Evolutionary conservation across 2,113 vertebrate genomes (phyloP).

Genomic region (Trematomus loennbergii): DNA sequence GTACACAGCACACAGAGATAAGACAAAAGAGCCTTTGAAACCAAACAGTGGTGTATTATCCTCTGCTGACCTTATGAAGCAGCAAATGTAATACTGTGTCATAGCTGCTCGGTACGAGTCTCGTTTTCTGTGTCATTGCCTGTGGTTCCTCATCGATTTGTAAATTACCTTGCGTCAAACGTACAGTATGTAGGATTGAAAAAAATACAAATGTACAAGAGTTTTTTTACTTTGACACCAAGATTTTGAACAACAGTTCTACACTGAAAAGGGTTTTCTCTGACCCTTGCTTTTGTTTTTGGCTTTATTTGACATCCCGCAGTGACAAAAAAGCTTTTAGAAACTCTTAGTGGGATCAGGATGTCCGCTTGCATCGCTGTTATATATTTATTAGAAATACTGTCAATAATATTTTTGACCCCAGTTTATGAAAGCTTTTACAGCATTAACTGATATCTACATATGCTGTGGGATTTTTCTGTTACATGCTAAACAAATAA

Average conservation of each 20-base stretch:
- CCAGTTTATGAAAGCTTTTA: neutral
- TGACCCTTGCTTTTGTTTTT: neutral
- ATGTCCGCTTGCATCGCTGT: neutral
- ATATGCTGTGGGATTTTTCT: neutral
- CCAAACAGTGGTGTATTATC: neutral
- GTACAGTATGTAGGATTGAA: neutral
- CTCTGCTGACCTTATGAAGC: neutral
- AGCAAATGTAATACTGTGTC: neutral
- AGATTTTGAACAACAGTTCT: no score
- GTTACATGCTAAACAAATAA: no score
- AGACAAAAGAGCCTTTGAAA: conserved; percentile 43
- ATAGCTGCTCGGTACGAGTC: neutral
- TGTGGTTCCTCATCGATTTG: conserved; percentile 6
- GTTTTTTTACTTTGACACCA: neutral
- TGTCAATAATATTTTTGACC: neutral
- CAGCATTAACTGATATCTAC: neutral
- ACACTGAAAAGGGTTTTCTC: no score
- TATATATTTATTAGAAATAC: neutral
- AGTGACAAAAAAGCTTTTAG: neutral
- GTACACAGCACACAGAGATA: neutral
- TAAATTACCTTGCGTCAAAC: conserved; percentile 3
- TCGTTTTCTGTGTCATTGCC: neutral
- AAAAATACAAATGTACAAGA: neutral
- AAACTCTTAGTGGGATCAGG: neutral
- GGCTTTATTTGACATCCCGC: neutral